phyloP scores from a whole-genome alignment of 2,113 vertebrate species.

The Micromys minutus region DNA sequence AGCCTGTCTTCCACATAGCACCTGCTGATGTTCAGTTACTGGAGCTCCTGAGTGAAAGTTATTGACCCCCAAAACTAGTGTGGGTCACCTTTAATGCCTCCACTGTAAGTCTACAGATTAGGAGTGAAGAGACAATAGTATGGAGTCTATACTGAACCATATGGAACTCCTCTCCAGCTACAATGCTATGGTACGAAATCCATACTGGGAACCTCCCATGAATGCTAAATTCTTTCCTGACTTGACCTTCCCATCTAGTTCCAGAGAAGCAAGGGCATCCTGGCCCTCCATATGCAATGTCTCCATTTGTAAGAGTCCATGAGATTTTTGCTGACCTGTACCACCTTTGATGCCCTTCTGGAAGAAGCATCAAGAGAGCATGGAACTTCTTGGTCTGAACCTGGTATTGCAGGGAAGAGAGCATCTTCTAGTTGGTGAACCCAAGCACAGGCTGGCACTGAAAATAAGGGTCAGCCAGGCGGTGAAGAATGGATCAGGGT shows the following conservation, averaged over 20 bases:
- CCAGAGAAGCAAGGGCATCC: background rate
- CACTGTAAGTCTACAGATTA: background rate
- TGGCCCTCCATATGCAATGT: background rate
- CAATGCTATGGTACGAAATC: too few species aligned
- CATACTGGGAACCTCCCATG: too few species aligned
- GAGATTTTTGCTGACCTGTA: background rate
- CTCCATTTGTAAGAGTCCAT: background rate
- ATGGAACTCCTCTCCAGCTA: background rate
- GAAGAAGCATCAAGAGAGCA: too few species aligned
- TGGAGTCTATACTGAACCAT: too few species aligned
- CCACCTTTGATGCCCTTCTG: background rate
- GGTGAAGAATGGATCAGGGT: accelerated
- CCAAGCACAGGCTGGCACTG: background rate
- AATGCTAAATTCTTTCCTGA: too few species aligned
- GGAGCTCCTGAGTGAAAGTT: background rate
- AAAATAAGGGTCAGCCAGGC: background rate
- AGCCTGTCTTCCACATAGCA: background rate
- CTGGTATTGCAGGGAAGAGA: background rate
- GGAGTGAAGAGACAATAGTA: background rate
- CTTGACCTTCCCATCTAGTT: background rate
- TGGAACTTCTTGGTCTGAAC: background rate
- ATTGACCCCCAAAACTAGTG: background rate
- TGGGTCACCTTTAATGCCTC: too few species aligned
- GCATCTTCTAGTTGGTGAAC: background rate
- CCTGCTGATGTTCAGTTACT: background rate